Conservation (phyloP, 2,888 invertebrate species). For the Drosophila macrospina region DNA sequence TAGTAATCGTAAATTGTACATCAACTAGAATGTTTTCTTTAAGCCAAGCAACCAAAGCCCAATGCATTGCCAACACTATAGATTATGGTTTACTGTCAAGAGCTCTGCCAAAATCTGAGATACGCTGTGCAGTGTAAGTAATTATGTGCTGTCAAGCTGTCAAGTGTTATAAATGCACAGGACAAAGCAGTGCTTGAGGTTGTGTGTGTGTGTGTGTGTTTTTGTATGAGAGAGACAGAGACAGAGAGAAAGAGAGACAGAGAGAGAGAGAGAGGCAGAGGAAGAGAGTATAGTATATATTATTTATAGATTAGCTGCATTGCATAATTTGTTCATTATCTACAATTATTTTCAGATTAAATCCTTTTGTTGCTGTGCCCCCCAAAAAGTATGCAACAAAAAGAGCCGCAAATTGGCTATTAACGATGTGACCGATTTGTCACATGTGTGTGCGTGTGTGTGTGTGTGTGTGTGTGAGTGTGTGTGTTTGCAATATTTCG, state of each 20-base stretch:
- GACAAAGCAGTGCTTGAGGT: background rate
- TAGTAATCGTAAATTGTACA: no score
- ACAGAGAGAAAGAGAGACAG: no score
- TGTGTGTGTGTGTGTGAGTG: conserved; percentile 8
- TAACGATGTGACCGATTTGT: conserved; percentile 19
- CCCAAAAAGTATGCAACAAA: conserved; percentile 49
- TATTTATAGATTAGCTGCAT: conserved; percentile 26
- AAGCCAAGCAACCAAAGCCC: background rate
- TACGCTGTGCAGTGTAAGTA: conserved; percentile 18
- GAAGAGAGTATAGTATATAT: background rate
- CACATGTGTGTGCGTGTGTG: conserved; percentile 1
- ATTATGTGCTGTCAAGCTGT: conserved; percentile 28
- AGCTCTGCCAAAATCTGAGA: conserved; percentile 11
- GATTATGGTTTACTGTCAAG: conserved; percentile 3
- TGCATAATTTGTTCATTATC: conserved; percentile 27
- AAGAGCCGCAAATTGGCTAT: conserved; percentile 13
- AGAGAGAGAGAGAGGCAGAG: no score
- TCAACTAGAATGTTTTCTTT: background rate
- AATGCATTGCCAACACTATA: background rate
- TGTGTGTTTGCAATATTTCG: conserved; percentile 10
- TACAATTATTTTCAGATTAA: conserved; percentile 50
- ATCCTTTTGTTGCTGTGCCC: conserved; percentile 15
- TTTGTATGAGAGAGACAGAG: no score
- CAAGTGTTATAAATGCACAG: conserved; percentile 21
- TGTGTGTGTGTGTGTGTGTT: background rate